phyloP scores from a whole-genome alignment of 2,797 vertebrate genomes.

The Hirundo rustica region DNA sequence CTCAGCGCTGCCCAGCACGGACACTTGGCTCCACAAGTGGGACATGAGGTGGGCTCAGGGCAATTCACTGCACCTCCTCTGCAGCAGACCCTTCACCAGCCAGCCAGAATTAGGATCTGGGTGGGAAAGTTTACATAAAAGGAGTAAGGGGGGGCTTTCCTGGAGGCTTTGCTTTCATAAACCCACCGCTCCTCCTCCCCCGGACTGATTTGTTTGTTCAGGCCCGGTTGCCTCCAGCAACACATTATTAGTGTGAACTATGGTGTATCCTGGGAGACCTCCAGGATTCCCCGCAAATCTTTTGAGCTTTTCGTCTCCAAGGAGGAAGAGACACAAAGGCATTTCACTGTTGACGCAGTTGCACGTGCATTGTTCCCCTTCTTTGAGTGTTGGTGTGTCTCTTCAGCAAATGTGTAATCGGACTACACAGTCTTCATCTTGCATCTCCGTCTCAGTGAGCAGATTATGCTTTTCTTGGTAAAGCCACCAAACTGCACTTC shows the following conservation, averaged over 20 bases:
- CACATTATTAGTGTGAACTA: conserved; percentile 60
- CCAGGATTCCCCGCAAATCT: conserved; percentile 60
- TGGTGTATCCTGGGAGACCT: conserved; percentile 73
- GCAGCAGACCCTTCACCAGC: not conserved
- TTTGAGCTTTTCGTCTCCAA: conserved; percentile 42
- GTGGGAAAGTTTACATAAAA: conserved; percentile 54
- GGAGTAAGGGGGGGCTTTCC: not conserved
- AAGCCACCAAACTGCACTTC: not conserved
- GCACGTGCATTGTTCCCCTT: not conserved
- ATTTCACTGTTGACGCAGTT: not conserved
- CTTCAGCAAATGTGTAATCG: not conserved
- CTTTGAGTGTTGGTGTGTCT: not conserved
- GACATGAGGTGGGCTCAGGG: not conserved
- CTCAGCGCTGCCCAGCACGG: not conserved
- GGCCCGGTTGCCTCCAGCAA: conserved; percentile 73
- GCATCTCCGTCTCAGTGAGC: not conserved
- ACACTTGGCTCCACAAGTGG: not conserved
- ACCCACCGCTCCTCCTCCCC: conserved; percentile 1
- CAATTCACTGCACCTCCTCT: not conserved
- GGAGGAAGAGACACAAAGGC: conserved; percentile 19
- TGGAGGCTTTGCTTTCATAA: conserved; percentile 31
- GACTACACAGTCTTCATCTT: not conserved
- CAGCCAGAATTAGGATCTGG: conserved; percentile 2
- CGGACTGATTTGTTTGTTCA: conserved; percentile 62
- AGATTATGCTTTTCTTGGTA: not conserved